Evolutionary conservation across 2,888 invertebrate genomes (phyloP), one percentile per base, ranked within the genome.

Genomic region (Myopa testacea): DNA sequence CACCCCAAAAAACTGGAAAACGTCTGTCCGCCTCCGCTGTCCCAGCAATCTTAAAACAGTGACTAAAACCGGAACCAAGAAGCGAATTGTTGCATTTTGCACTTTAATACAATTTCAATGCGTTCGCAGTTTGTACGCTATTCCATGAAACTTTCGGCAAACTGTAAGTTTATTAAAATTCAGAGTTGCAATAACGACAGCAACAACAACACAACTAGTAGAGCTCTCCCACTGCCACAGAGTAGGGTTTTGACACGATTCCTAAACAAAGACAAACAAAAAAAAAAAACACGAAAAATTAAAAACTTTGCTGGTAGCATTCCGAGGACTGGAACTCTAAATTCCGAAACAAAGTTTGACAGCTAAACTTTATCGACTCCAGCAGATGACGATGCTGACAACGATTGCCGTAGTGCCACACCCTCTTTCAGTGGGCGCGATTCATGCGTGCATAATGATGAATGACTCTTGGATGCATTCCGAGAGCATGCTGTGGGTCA

Each of bases 291-390:
- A 34, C 1, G 34, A 4, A 26, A 67, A 37, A 67, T 40, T 14
- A 10, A 40, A 40, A 40, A 38, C 2, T 67, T 67, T 38, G n/a
- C 8, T 37, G n/a, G 5, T 40, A 65, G n/a, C 67, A 67, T 67
- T 55, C 26, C 19, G 50, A 26, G 69, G 37, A 69, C 52, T 19
- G 26, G 19, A 70, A 55, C 52, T 37, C 52, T 55, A 70, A 70
- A 70, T 70, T 70, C 70, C 52, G 19, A 34, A 70, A 70, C 70
- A 70, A 70, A 55, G 52, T 70, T 70, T 52, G 55, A 52, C 52
- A 70, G 70, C 70, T 37, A 34, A 70, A 70, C 70, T 70, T 70
- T 70, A 70, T 55, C 37, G 55, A 55, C 55, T 55, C 37, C 37
- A 55, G 34, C 16, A 3, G 16, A 55, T 16, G 37, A 70, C 70